Evolutionary conservation across 92 coral and sea anemone genomes (phyloP).

Genomic region (Porites divaricata): DNA sequence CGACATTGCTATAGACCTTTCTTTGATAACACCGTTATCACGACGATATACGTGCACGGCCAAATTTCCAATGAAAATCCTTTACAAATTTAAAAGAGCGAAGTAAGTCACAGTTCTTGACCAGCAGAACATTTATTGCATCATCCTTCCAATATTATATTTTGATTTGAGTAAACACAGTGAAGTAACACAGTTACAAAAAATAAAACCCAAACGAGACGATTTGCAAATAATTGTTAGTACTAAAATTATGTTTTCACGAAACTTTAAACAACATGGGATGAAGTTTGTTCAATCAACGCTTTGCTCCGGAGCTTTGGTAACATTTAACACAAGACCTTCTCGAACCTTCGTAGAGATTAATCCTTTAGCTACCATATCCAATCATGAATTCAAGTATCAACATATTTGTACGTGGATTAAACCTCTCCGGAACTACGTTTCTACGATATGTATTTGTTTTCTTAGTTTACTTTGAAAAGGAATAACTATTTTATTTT

Average conservation of each 20-base stretch:
- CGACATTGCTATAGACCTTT: not conserved
- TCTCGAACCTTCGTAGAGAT: too few relatives aligned
- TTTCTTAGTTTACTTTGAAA: too few relatives aligned
- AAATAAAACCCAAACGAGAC: not conserved
- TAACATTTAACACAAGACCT: too few relatives aligned
- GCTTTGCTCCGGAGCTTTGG: too few relatives aligned
- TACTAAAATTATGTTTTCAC: not conserved
- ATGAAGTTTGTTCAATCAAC: too few relatives aligned
- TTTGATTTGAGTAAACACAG: not conserved
- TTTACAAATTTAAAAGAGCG: not conserved
- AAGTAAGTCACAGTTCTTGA: not conserved
- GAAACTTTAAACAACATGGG: not conserved
- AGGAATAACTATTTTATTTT: too few relatives aligned
- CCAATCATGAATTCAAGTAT: too few relatives aligned
- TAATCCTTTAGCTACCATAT: too few relatives aligned
- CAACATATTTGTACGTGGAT: too few relatives aligned
- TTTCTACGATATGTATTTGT: too few relatives aligned
- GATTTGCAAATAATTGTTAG: not conserved
- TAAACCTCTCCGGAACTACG: too few relatives aligned
- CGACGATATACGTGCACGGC: not conserved
- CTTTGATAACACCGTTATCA: not conserved
- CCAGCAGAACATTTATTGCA: not conserved
- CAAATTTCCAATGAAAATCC: not conserved
- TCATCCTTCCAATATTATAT: not conserved
- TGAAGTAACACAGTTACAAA: not conserved